Evolutionary conservation across 2,888 invertebrate species (phyloP).

Genomic region (Eristalis intricaria): DNA sequence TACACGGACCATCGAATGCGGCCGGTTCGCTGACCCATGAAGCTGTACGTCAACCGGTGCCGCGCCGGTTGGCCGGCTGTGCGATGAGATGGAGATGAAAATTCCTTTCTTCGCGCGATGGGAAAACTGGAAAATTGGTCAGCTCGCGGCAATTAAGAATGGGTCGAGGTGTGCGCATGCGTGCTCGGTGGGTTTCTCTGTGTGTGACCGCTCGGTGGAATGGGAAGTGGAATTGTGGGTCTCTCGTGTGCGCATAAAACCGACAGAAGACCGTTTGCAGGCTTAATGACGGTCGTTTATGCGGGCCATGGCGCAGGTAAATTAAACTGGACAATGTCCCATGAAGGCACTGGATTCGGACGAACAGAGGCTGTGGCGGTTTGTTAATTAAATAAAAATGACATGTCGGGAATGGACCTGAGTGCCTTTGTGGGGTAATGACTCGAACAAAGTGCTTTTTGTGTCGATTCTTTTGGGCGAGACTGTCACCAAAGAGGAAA

Average conservation of each 20-base stretch:
- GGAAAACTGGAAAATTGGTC: slow-evolving; percentile 51
- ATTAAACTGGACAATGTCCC: not conserved
- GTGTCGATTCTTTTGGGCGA: not conserved
- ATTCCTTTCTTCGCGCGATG: not conserved
- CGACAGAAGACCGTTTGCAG: not conserved
- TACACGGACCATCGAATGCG: not conserved
- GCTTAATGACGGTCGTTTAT: not conserved
- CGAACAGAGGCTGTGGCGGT: not conserved
- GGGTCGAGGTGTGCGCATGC: slow-evolving; percentile 38
- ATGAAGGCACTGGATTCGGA: not conserved
- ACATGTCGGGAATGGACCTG: not conserved
- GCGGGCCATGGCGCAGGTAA: not conserved
- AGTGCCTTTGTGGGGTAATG: not conserved
- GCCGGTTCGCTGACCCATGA: not conserved
- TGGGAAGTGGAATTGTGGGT: too few relatives aligned
- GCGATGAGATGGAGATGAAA: not conserved
- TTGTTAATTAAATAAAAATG: not conserved
- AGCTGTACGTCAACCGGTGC: not conserved
- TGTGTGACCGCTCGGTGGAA: too few relatives aligned
- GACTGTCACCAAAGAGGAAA: not conserved
- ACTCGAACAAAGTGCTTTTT: not conserved
- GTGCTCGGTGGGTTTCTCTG: not conserved
- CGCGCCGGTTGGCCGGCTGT: too few relatives aligned
- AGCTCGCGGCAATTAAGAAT: slow-evolving; percentile 32
- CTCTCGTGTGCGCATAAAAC: not conserved